phyloP scores from a whole-genome alignment of 2,113 vertebrate genomes.

The Python bivittatus region DNA sequence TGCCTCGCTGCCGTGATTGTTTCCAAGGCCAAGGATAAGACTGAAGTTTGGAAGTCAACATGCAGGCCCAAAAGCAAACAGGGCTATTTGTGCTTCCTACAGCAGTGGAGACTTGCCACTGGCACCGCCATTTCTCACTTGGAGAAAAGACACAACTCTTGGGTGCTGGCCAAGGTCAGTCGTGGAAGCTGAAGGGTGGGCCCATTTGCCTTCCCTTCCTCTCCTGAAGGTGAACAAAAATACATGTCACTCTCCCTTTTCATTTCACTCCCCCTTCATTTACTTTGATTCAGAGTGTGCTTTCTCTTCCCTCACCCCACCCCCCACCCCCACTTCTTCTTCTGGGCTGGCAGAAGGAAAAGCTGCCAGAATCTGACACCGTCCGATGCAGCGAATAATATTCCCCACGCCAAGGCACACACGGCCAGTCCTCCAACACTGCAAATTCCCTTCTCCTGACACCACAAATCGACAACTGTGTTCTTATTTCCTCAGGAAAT shows the following conservation, averaged over 20 bases:
- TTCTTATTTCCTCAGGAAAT: constrained; percentile 11
- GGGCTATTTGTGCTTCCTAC: constrained; percentile 58
- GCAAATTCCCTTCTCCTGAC: constrained; percentile 9
- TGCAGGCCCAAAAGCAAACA: constrained; percentile 54
- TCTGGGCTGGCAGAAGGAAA: background rate
- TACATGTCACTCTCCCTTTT: background rate
- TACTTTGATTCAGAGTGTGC: background rate
- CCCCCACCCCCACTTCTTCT: background rate
- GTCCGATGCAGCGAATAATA: constrained; percentile 10
- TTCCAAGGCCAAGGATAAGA: constrained; percentile 58
- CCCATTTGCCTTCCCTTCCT: background rate
- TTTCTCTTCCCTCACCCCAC: background rate
- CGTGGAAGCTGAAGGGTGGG: background rate
- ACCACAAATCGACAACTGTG: constrained; percentile 5
- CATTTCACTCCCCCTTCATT: background rate
- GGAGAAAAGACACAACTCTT: constrained; percentile 43
- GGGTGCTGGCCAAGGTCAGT: constrained; percentile 48
- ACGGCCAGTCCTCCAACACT: background rate
- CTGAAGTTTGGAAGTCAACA: constrained; percentile 50
- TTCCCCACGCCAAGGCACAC: background rate
- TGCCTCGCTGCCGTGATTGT: constrained; percentile 20
- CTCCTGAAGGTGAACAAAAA: background rate
- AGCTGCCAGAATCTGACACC: constrained; percentile 13
- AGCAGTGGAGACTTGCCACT: constrained; percentile 50
- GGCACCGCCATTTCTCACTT: constrained; percentile 52